These are phyloP conservation scores for Dicaeum eximium DNA, from an alignment of 2,113 vertebrate species.

Conservation along the genomic window DNA sequence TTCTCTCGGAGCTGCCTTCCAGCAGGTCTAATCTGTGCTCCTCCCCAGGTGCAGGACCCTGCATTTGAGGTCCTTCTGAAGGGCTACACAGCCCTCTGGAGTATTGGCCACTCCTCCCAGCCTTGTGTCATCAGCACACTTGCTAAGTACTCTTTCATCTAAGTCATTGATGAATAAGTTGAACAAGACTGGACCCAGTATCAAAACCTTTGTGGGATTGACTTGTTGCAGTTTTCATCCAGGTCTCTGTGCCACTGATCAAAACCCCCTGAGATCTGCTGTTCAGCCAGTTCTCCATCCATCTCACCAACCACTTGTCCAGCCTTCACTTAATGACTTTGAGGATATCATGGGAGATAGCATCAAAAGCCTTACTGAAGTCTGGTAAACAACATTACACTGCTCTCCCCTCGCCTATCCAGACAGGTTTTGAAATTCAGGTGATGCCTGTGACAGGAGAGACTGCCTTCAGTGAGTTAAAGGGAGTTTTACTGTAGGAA, in stretches of 20 bases:
- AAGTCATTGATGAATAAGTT: neutral
- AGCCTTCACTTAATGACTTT: neutral
- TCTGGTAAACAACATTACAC: neutral
- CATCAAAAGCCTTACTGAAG: neutral
- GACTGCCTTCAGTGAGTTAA: neutral
- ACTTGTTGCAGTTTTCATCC: neutral
- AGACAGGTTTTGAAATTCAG: neutral
- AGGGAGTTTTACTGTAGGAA: neutral
- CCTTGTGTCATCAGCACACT: neutral
- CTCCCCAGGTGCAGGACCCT: neutral
- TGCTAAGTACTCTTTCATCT: neutral
- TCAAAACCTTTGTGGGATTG: neutral
- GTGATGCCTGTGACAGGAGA: neutral
- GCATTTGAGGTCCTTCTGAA: neutral
- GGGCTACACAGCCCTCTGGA: neutral
- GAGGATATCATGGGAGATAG: neutral
- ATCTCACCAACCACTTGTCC: too few relatives aligned
- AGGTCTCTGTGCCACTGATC: too few relatives aligned
- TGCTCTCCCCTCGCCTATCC: neutral
- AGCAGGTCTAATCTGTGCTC: neutral
- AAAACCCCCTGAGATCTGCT: neutral
- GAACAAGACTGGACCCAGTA: neutral
- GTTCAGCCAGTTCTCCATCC: neutral
- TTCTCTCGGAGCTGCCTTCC: neutral
- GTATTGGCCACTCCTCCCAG: neutral